Percentiles rank a stretch among this genome's conserved stretches.
Conservation (phyloP, 2,113 vertebrate species). For the Trogon melanurus region DNA sequence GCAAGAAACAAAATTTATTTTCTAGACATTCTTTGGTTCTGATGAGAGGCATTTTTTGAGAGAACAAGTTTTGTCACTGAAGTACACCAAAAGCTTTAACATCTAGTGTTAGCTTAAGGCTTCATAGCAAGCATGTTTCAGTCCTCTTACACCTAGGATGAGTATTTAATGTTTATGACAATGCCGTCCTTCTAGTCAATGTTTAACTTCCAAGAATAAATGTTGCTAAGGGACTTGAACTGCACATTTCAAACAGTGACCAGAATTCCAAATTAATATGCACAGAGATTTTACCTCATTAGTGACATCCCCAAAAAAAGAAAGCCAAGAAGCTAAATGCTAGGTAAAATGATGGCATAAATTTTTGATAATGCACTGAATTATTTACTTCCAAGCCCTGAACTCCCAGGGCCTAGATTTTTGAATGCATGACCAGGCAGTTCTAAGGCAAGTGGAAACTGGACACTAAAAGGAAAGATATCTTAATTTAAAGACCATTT, state of each 20-base stretch:
- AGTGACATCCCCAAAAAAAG: background rate
- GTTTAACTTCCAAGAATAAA: background rate
- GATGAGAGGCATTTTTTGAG: background rate
- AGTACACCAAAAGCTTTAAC: background rate
- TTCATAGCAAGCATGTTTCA: background rate
- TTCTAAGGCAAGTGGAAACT: background rate
- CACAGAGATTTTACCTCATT: background rate
- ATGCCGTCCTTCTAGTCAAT: background rate
- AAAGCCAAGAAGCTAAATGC: background rate
- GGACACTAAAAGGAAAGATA: background rate
- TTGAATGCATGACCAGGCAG: background rate
- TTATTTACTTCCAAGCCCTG: background rate
- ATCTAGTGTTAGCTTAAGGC: background rate
- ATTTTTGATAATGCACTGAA: background rate
- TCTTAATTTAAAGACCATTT: background rate
- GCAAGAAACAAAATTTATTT: background rate
- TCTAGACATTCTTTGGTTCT: background rate
- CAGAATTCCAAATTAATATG: background rate
- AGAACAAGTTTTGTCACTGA: background rate
- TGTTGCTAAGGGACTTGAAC: background rate
- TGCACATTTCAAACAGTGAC: background rate
- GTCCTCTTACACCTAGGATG: background rate
- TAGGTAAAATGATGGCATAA: background rate
- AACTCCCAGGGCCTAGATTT: background rate
- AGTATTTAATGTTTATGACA: background rate